Evolutionary conservation across 2,113 vertebrate genomes (phyloP), one percentile per base, ranked within the genome.

Genomic region (Acanthisitta chloris): DNA sequence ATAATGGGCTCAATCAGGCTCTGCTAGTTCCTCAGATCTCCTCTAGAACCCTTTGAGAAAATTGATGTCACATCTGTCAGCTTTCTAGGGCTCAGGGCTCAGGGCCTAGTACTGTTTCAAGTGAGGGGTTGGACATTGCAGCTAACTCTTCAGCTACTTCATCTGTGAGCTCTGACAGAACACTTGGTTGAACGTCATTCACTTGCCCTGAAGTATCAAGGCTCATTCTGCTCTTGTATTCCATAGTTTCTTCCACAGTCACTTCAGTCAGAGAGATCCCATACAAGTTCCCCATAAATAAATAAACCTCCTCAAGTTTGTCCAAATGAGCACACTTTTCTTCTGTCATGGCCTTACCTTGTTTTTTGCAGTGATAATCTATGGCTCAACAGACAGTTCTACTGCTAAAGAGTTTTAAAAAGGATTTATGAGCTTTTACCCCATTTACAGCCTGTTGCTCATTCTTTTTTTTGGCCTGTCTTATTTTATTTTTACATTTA

Each of bases 401-500:
- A 46, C 34, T 38, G 28, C 65, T 70, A 33, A 74, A 90, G 34
- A 31, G 43, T 88, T 90, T 85, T 58, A 79, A 81, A 79, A 64
- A 72, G 14, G 8, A 81, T 90, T 93, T 55, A 87, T 42, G 81
- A 81, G 14, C 6, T 90, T 91, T 62, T 81, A 65, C 15, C 38
- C 36, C 45, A 57, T 57, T 88, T 83, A n/a, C 58, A 82, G 49
- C 25, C 48, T 66, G 36, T 65, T 84, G 14, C 31, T 70, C 28
- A n/a, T 58, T 84, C 2, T 0, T 14, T 3, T 59, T 89, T 88
- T 64, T 52, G 36, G 14, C 36, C 40, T 84, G 28, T 19, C 54
- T 89, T 89, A 78, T 84, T 94, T 87, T 94, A 91, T 61, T 81
- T 87, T 74, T 42, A 74, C 65, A 34, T 85, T 92, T 90, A 78